phyloP scores from a whole-genome alignment of 2,797 vertebrate genomes.

The Pangasius krempfi region DNA sequence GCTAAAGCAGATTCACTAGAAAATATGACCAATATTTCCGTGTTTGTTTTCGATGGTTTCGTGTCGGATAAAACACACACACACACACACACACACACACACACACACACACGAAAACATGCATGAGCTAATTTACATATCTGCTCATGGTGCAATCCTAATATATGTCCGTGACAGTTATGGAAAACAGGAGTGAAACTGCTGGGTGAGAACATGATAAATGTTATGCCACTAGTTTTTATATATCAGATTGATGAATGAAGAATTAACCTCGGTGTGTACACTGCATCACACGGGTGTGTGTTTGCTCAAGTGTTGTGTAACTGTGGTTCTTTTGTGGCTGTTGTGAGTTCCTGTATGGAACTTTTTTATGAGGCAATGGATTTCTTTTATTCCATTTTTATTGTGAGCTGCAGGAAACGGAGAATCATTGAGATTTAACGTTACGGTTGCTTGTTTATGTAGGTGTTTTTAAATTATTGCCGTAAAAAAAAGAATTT shows the following conservation, averaged over 20 bases:
- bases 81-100: neutral
- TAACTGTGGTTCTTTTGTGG: neutral
- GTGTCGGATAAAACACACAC: too few species aligned
- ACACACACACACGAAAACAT: neutral
- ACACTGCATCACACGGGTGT: neutral
- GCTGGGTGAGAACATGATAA: neutral
- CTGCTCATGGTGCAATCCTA: neutral
- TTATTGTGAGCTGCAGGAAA: neutral
- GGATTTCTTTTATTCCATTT: neutral
- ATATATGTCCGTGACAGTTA: neutral
- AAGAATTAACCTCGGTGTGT: neutral
- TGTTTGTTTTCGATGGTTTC: neutral
- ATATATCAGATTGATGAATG: neutral
- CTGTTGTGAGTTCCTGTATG: neutral
- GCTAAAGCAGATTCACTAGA: neutral
- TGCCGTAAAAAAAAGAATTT: neutral
- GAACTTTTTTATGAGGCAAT: neutral
- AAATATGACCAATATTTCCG: neutral
- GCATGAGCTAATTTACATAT: neutral
- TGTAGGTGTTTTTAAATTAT: neutral
- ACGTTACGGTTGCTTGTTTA: neutral
- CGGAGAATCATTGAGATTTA: neutral
- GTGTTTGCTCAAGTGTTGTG: neutral
- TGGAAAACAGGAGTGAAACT: neutral
- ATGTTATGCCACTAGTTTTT: neutral